These are phyloP conservation scores for Clarias magur DNA, from an alignment of 2,113 vertebrate genomes.

Conservation along the genomic window DNA sequence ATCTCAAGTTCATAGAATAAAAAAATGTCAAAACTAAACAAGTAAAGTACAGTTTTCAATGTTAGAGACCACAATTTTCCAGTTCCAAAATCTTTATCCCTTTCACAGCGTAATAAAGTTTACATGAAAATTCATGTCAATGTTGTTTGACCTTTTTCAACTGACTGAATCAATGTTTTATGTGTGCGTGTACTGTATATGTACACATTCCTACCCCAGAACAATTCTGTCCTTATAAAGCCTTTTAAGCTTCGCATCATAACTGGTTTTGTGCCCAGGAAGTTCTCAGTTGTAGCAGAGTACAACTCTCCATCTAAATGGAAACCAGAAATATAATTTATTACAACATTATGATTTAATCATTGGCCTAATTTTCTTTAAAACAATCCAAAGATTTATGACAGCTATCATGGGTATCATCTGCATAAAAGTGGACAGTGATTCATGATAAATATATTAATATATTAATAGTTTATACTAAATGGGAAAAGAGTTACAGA, in stretches of 20 bases:
- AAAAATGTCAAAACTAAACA: background rate
- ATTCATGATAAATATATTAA: background rate
- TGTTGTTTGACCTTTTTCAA: background rate
- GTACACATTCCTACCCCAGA: conserved; percentile 66
- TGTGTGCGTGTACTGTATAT: no score
- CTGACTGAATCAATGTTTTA: no score
- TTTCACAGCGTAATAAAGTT: background rate
- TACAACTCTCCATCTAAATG: conserved; percentile 72
- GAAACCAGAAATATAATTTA: background rate
- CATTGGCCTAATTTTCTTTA: background rate
- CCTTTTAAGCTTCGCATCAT: conserved; percentile 66
- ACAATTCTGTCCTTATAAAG: conserved; percentile 75
- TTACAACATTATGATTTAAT: background rate
- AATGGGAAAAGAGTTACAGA: no score
- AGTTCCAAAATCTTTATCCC: background rate
- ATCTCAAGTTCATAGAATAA: background rate
- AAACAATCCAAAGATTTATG: background rate
- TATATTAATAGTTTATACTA: no score
- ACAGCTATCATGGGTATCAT: background rate
- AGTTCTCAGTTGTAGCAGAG: conserved; percentile 81
- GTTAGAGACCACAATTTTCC: background rate
- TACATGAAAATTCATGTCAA: no score
- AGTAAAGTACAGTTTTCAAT: background rate
- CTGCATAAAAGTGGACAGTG: background rate
- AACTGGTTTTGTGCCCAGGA: conserved; percentile 75